These are phyloP conservation scores for Allygus modestus DNA, from an alignment of 2,888 invertebrate species.

Conservation along the genomic window DNA sequence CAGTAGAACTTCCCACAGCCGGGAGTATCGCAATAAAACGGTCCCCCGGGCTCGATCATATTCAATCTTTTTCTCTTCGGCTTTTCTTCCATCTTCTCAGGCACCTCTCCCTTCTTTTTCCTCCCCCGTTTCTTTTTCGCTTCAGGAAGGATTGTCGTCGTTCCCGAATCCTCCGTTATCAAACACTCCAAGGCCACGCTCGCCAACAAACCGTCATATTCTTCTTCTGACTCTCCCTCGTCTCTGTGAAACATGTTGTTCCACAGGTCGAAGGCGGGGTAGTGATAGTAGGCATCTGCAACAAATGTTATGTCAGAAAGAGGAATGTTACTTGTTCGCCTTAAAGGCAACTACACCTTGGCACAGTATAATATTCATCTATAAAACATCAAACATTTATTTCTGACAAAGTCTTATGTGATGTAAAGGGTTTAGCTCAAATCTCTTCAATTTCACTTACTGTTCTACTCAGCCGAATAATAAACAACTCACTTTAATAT, in stretches of 20 bases:
- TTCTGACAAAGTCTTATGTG: too few relatives aligned
- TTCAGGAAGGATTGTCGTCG: neutral
- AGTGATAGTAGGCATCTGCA: slow-evolving; percentile 11
- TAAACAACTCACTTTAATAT: too few relatives aligned
- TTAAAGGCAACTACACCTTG: too few relatives aligned
- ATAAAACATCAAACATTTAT: too few relatives aligned
- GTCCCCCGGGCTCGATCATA: slow-evolving; percentile 58
- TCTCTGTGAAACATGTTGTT: slow-evolving; percentile 19
- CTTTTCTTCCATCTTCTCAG: slow-evolving; percentile 2
- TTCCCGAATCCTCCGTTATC: slow-evolving; percentile 33
- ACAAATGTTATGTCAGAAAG: slow-evolving; percentile 12
- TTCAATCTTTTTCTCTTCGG: slow-evolving; percentile 42
- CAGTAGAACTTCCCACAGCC: slow-evolving; percentile 72
- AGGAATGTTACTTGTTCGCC: too few relatives aligned
- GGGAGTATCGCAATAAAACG: slow-evolving; percentile 78
- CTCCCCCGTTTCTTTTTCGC: slow-evolving; percentile 29
- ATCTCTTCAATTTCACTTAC: too few relatives aligned
- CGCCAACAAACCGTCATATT: slow-evolving; percentile 22
- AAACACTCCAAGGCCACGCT: slow-evolving; percentile 41
- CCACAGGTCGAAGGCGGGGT: slow-evolving; percentile 30
- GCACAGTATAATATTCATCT: too few relatives aligned
- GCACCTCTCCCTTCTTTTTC: slow-evolving; percentile 9
- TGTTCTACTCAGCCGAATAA: too few relatives aligned
- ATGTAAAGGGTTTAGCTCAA: too few relatives aligned
- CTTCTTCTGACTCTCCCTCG: slow-evolving; percentile 26